Percentiles rank a stretch among this genome's conserved stretches.
These are phyloP conservation scores for Trimorus sp. DNA, from an alignment of 2,888 invertebrate species.

Conservation along the genomic window DNA sequence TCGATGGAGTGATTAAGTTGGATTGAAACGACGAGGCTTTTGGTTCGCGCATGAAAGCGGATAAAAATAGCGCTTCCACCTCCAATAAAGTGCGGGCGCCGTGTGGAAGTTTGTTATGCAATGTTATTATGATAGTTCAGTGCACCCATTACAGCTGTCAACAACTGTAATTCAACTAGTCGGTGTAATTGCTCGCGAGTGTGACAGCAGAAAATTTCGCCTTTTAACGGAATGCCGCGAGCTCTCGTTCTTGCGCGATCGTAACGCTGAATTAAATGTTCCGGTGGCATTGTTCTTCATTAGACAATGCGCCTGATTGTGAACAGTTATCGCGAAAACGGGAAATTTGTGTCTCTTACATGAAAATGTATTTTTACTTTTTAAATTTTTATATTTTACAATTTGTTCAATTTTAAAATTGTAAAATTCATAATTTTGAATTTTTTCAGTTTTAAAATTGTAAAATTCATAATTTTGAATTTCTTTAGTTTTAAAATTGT, in stretches of 20 bases:
- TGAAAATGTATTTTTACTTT: too few relatives aligned
- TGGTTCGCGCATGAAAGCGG: slow-evolving; percentile 22
- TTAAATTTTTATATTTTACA: too few relatives aligned
- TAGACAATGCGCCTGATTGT: neutral
- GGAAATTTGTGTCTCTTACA: too few relatives aligned
- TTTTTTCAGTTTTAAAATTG: too few relatives aligned
- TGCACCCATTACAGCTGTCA: slow-evolving; percentile 57
- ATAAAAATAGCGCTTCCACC: slow-evolving; percentile 35
- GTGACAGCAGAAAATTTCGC: slow-evolving; percentile 38
- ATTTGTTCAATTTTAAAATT: too few relatives aligned
- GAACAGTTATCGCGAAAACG: slow-evolving; percentile 1
- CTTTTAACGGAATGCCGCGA: slow-evolving; percentile 20
- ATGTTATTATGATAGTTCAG: slow-evolving; percentile 58
- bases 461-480: too few relatives aligned
- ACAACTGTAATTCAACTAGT: slow-evolving; percentile 46
- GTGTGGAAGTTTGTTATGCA: slow-evolving; percentile 48
- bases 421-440: too few relatives aligned
- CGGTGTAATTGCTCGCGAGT: slow-evolving; percentile 31
- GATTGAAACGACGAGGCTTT: slow-evolving; percentile 8
- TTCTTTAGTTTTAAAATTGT: too few relatives aligned
- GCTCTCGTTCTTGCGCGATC: neutral
- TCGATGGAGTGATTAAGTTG: slow-evolving; percentile 20
- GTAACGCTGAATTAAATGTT: neutral
- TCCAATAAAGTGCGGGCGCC: slow-evolving; percentile 14
- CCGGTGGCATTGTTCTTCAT: neutral